These are phyloP conservation scores for Silurus meridionalis DNA, from an alignment of 2,113 vertebrate species.

Conservation along the genomic window DNA sequence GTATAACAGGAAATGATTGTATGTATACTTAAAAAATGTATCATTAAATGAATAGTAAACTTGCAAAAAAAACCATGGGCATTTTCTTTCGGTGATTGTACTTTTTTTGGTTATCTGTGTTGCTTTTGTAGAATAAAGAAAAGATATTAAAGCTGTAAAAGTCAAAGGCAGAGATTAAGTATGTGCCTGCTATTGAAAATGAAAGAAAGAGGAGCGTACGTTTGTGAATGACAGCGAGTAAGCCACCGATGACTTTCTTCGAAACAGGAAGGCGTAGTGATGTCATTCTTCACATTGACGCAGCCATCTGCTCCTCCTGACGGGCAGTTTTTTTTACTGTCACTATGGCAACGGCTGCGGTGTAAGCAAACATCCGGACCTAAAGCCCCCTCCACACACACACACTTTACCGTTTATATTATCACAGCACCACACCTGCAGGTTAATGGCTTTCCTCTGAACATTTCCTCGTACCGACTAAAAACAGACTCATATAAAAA, in stretches of 20 bases:
- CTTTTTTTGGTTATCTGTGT: background rate
- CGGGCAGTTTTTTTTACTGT: constrained; percentile 53
- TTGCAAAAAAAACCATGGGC: background rate
- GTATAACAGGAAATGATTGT: background rate
- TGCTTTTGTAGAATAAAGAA: background rate
- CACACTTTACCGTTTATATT: constrained; percentile 16
- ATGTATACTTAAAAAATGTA: background rate
- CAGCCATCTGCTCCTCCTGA: constrained; percentile 59
- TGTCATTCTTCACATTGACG: constrained; percentile 59
- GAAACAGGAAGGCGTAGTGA: constrained; percentile 72
- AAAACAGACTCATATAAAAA: constrained; percentile 10
- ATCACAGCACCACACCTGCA: constrained; percentile 35
- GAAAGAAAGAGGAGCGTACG: constrained; percentile 34
- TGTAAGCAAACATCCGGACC: constrained; percentile 65
- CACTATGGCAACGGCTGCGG: constrained; percentile 52
- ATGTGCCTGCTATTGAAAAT: background rate
- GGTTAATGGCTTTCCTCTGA: background rate
- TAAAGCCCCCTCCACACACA: background rate
- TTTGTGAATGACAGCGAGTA: constrained; percentile 26
- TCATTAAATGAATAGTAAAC: background rate
- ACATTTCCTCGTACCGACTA: background rate
- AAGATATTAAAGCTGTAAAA: constrained; percentile 8
- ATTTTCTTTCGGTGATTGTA: background rate
- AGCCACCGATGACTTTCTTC: constrained; percentile 41
- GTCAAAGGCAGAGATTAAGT: background rate